phyloP scores from a whole-genome alignment of 2,888 invertebrate genomes.

The Lamellibrachia columna region DNA sequence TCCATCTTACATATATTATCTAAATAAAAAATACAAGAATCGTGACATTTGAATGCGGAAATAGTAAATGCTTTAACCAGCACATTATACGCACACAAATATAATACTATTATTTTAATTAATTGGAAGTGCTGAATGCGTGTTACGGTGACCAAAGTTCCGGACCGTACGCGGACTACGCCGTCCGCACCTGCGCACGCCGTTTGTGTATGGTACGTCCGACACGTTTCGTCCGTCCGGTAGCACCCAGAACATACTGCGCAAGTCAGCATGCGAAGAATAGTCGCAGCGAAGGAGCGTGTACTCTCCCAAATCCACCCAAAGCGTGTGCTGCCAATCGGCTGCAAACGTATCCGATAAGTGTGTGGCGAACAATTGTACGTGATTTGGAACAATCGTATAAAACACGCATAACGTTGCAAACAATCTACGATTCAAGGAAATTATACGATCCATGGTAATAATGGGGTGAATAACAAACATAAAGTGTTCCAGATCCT shows the following conservation, averaged over 20 bases:
- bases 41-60: background rate
- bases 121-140: background rate
- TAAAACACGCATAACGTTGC: no score
- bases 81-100: background rate
- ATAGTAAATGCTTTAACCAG: no score
- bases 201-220: background rate
- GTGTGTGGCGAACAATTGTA: no score
- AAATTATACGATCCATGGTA: no score
- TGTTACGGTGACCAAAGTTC: background rate
- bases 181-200: background rate
- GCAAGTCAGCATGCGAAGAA: background rate
- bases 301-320: conserved; percentile 1
- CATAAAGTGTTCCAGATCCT: no score
- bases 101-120: background rate
- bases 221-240: background rate
- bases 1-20: background rate
- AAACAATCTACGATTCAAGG: no score
- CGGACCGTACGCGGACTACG: background rate
- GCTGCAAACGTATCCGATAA: background rate
- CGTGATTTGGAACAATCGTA: no score
- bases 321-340: background rate
- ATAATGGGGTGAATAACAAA: no score
- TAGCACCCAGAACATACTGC: background rate
- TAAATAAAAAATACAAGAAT: background rate
- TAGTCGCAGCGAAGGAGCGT: background rate